A percentile compares a stretch with the other conserved stretches of the same genome.
phyloP scores from a whole-genome alignment of 2,888 invertebrate species.

The Acrobeloides nanus region DNA sequence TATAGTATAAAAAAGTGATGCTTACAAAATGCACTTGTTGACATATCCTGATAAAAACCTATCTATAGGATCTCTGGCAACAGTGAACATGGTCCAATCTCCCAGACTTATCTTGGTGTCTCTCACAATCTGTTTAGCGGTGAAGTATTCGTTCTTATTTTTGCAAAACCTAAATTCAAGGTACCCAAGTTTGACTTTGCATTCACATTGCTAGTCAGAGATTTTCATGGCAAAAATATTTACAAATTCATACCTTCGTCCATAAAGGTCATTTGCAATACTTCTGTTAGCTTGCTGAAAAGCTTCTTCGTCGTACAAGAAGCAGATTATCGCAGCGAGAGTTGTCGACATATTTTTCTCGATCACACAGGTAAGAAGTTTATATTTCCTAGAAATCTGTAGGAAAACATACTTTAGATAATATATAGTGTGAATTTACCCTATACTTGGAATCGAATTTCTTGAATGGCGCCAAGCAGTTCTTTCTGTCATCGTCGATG shows the following conservation, averaged over 20 bases:
- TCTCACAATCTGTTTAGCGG: neutral
- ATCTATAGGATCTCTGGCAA: slow-evolving; percentile 20
- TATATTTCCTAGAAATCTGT: slow-evolving; percentile 9
- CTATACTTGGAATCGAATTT: slow-evolving; percentile 3
- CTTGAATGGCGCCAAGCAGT: neutral
- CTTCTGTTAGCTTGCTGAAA: slow-evolving; percentile 8
- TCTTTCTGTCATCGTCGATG: neutral
- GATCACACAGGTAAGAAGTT: slow-evolving; percentile 9
- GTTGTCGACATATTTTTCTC: slow-evolving; percentile 15
- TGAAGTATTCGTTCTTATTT: slow-evolving; percentile 19
- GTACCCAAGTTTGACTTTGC: too few species aligned
- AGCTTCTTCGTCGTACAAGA: slow-evolving; percentile 2
- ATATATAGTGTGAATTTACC: neutral
- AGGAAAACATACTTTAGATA: neutral
- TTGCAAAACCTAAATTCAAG: slow-evolving; percentile 12
- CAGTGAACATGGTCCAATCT: slow-evolving; percentile 12
- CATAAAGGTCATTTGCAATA: slow-evolving; percentile 6
- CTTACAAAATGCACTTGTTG: slow-evolving; percentile 21
- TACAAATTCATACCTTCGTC: slow-evolving; percentile 3
- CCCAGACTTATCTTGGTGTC: neutral
- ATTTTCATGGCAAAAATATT: slow-evolving; percentile 6
- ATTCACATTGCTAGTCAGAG: too few species aligned
- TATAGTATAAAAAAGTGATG: too few species aligned
- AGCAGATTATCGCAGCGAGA: slow-evolving; percentile 12
- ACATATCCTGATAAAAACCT: slow-evolving; percentile 21